phyloP scores from a whole-genome alignment of 2,797 vertebrate genomes.

The Tympanoctomys barrerae region DNA sequence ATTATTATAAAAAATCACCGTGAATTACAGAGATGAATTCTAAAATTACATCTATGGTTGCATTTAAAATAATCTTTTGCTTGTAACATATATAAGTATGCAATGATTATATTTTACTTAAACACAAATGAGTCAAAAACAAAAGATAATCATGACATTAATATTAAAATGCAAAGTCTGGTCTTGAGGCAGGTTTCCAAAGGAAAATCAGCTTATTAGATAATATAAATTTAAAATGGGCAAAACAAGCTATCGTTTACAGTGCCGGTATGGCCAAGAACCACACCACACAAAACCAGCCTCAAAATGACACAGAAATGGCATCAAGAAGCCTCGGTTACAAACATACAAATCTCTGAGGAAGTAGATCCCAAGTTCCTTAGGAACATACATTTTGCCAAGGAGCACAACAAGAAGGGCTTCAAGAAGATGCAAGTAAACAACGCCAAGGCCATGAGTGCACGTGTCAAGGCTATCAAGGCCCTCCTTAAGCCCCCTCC shows the following conservation, averaged over 20 bases:
- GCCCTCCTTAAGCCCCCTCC: too few species aligned
- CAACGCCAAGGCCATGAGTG: too few species aligned
- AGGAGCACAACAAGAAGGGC: too few species aligned
- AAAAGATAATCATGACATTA: background rate
- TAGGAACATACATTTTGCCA: too few species aligned
- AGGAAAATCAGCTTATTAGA: background rate
- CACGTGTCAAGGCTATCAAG: too few species aligned
- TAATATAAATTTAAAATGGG: background rate
- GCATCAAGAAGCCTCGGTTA: too few species aligned
- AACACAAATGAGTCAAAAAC: background rate
- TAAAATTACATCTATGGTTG: background rate
- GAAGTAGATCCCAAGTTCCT: too few species aligned
- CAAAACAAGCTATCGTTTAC: background rate
- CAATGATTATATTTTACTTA: constrained; percentile 21
- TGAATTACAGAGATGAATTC: background rate
- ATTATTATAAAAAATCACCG: constrained; percentile 17
- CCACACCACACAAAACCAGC: too few species aligned
- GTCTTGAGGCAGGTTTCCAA: background rate
- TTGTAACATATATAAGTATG: background rate
- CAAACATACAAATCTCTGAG: too few species aligned
- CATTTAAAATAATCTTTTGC: constrained; percentile 12
- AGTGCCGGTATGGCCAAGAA: too few species aligned
- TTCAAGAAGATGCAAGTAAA: too few species aligned
- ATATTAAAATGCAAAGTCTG: background rate
- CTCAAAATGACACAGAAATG: too few species aligned